Evolutionary conservation across 2,888 invertebrate species (phyloP).

Genomic region (Archaeoteleia sp.): DNA sequence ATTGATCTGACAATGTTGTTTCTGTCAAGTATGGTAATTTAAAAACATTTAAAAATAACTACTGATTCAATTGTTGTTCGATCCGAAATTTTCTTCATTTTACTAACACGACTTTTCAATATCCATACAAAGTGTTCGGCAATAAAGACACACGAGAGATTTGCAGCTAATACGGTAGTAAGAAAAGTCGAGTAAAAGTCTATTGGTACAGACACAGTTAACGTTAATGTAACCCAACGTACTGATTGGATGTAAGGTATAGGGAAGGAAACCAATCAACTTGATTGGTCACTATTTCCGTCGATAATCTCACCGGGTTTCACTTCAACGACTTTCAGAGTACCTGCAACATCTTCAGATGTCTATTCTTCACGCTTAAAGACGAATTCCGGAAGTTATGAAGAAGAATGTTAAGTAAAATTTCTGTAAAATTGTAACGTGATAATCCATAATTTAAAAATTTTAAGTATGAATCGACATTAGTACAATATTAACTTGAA

Average conservation of each 20-base stretch:
- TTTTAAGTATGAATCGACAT: no score
- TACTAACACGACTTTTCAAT: background rate
- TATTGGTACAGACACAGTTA: constrained; percentile 14
- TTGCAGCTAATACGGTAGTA: constrained; percentile 6
- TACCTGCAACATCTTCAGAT: background rate
- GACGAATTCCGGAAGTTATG: background rate
- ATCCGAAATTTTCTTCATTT: no score
- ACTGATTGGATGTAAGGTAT: constrained; percentile 11
- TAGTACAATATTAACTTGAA: no score
- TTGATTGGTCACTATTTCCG: constrained; percentile 38
- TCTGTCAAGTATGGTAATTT: no score
- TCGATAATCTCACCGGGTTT: constrained; percentile 17
- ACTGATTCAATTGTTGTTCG: no score
- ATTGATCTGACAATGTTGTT: no score
- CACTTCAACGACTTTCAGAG: background rate
- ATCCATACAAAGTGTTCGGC: background rate
- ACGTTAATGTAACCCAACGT: constrained; percentile 13
- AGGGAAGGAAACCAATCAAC: constrained; percentile 25
- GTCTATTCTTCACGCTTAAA: constrained; percentile 1
- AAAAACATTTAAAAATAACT: no score
- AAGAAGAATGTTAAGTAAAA: no score
- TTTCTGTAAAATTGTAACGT: no score
- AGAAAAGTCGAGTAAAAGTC: constrained; percentile 7
- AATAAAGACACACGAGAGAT: constrained; percentile 12
- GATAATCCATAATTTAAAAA: no score